Conservation (phyloP, 2,113 vertebrate species). For the Strix uralensis region DNA sequence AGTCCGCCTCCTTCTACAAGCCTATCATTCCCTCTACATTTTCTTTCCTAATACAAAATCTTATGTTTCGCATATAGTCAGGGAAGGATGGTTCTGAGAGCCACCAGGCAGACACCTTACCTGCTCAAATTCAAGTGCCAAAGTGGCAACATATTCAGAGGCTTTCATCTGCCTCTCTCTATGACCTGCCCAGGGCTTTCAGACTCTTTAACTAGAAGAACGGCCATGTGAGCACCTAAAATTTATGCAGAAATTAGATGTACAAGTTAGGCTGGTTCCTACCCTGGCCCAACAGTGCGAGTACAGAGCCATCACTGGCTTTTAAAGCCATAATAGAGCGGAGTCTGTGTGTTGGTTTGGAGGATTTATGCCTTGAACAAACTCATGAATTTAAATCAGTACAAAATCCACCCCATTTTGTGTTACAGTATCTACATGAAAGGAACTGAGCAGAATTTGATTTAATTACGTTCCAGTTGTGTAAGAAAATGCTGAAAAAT, state of each 20-base stretch:
- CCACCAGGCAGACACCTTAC: background rate
- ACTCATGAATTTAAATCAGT: background rate
- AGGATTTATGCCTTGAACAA: background rate
- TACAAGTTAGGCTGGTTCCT: background rate
- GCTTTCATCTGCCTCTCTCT: background rate
- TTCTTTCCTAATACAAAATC: background rate
- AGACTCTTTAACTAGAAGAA: background rate
- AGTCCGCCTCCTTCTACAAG: background rate
- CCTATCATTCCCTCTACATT: background rate
- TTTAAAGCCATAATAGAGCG: background rate
- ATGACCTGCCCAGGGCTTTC: background rate
- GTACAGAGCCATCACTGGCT: background rate
- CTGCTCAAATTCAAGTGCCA: background rate
- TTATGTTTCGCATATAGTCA: background rate
- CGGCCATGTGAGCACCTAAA: background rate
- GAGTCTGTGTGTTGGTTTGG: background rate
- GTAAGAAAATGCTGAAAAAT: background rate
- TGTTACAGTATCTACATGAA: background rate
- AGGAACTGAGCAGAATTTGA: background rate
- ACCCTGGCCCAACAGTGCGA: background rate
- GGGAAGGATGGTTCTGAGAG: background rate
- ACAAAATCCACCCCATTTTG: background rate
- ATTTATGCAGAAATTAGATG: background rate
- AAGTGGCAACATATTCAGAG: background rate
- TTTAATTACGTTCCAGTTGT: background rate